Base-by-base conservation (phyloP, 2,113 vertebrate species). In the Cheilinus undulatus region DNA sequence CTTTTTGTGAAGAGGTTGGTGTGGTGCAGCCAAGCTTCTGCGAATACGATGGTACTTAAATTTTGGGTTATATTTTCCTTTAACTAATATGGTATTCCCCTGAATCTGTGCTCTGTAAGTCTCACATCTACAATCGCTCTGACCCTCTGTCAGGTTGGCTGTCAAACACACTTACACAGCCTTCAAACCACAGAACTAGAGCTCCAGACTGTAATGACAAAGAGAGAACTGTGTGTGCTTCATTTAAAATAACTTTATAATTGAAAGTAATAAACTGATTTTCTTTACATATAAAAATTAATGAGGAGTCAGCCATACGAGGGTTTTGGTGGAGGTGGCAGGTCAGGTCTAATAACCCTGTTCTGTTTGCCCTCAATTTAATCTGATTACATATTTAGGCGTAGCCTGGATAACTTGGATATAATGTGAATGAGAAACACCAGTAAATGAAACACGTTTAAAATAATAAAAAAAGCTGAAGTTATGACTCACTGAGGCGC, bases 381-480 rank as follows among this genome's bases (percentile, higher is more conserved):
- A 63, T 80, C 27, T 32, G 53, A 77, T 77, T 72, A 78, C 23
- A 54, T 62, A 43, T 78, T 69, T 63, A 26, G 65, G 61, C 14
- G 20, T 4, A 50, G 73, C 32, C 13, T 45, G 68, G 23, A 42
- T 24, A 58, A 23, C 53, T 56, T n/a, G 14, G 17, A 57, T 57
- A 80, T 65, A 54, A 69, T 36, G n/a, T 59, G 51, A 57, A 43
- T 63, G 40, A 75, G 70, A 72, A 80, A 80, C 60, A 73, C 24
- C 34, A 63, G 27, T 73, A 76, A 86, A 88, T 83, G 76, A 85
- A 87, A 82, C 68, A 79, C 77, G 63, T 88, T 80, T 57, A 52
- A 70, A 84, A 73, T 76, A 59, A 85, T 84, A 46, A 76, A 81
- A n/a, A 70, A 69, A 23, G 51, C 70, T 56, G 57, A 54, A 54